phyloP scores from a whole-genome alignment of 2,888 invertebrate species.

The Neoaliturus tenellus region DNA sequence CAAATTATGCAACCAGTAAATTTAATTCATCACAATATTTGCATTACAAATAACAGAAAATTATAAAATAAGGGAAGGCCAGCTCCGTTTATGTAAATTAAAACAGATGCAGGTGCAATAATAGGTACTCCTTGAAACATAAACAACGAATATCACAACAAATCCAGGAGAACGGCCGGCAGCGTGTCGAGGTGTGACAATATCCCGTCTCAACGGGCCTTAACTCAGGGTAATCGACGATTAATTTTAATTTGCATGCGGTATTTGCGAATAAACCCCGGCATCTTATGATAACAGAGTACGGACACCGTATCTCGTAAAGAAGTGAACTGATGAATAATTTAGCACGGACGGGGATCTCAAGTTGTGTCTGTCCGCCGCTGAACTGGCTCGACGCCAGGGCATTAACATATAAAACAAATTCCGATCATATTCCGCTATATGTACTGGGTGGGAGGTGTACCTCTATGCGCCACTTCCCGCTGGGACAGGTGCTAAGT shows the following conservation, averaged over 20 bases:
- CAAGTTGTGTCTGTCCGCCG: not conserved
- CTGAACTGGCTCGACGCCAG: not conserved
- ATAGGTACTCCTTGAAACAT: too few relatives aligned
- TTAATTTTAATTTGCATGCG: not conserved
- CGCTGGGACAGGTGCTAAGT: not conserved
- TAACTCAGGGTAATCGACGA: not conserved
- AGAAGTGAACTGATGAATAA: not conserved
- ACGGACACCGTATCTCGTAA: not conserved
- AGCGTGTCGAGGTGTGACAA: not conserved
- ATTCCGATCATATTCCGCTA: not conserved
- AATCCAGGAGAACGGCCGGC: not conserved
- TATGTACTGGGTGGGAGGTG: not conserved
- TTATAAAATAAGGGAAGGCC: not conserved
- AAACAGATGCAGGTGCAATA: not conserved
- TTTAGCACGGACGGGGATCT: not conserved
- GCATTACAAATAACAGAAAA: not conserved
- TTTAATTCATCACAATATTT: not conserved
- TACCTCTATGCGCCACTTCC: not conserved
- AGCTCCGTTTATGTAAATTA: not conserved
- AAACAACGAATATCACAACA: not conserved
- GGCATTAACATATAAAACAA: not conserved
- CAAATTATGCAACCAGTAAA: too few relatives aligned
- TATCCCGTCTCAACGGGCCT: not conserved
- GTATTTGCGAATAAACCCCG: not conserved
- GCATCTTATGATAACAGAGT: not conserved